These are phyloP conservation scores for Pantelozetes paolii DNA, from an alignment of 2,888 invertebrate genomes.

Conservation along the genomic window DNA sequence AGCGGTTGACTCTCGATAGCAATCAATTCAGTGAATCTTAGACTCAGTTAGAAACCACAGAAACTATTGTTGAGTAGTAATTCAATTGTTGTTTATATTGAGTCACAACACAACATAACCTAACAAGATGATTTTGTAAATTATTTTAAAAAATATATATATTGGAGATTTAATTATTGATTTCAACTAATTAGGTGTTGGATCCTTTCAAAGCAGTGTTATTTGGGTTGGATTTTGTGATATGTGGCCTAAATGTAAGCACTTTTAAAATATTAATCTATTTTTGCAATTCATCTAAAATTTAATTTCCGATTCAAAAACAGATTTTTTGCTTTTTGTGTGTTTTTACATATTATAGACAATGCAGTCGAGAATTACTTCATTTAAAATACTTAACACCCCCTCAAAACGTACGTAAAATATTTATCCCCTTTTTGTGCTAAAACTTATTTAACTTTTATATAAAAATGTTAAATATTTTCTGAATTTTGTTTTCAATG, in stretches of 20 bases:
- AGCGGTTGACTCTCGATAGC: too few relatives aligned
- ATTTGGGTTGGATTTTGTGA: conserved; percentile 44
- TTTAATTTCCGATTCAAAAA: neutral
- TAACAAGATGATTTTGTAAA: too few relatives aligned
- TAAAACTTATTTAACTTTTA: too few relatives aligned
- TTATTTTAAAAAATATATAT: too few relatives aligned
- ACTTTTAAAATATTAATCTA: neutral
- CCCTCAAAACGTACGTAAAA: neutral
- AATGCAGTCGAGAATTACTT: conserved; percentile 21
- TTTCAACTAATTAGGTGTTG: conserved; percentile 39
- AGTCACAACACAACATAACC: too few relatives aligned
- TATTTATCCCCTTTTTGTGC: neutral
- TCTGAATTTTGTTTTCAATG: too few relatives aligned
- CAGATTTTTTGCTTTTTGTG: conserved; percentile 24
- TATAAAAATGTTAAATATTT: too few relatives aligned
- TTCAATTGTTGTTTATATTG: too few relatives aligned
- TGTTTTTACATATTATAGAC: conserved; percentile 13
- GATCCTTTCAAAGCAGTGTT: conserved; percentile 45
- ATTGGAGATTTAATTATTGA: too few relatives aligned
- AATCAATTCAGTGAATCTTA: too few relatives aligned
- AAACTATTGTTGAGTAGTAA: too few relatives aligned
- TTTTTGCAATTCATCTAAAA: neutral
- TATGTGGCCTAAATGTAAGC: conserved; percentile 45
- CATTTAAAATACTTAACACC: conserved; percentile 11
- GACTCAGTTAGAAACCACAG: too few relatives aligned